phyloP scores from a whole-genome alignment of 2,888 invertebrate species.

The Resseliella maxima region DNA sequence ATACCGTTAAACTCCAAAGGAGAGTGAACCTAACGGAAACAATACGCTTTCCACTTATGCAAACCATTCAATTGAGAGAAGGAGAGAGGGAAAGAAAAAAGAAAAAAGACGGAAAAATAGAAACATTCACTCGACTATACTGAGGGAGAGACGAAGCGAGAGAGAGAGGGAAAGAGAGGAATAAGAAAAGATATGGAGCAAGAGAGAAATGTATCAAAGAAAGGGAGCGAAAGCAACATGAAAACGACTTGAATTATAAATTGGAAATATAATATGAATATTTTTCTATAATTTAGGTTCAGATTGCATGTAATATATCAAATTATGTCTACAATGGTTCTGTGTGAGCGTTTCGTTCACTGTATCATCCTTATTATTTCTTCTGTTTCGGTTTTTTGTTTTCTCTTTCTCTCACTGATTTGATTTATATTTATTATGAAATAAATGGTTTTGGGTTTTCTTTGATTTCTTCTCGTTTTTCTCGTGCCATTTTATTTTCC shows the following conservation, averaged over 20 bases:
- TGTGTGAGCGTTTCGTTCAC: background rate
- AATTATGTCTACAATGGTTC: constrained; percentile 45
- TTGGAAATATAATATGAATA: constrained; percentile 55
- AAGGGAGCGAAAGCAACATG: background rate
- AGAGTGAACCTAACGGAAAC: constrained; percentile 10
- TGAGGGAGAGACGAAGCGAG: background rate
- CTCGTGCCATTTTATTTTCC: background rate
- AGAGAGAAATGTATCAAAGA: too few species aligned
- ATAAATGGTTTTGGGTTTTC: constrained; percentile 45
- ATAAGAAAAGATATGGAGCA: background rate
- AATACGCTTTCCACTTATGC: background rate
- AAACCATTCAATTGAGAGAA: background rate
- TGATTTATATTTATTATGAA: constrained; percentile 53
- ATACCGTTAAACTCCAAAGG: background rate
- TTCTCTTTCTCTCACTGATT: background rate
- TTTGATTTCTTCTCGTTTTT: background rate
- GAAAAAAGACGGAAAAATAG: background rate
- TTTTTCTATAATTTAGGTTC: constrained; percentile 53
- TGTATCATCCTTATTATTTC: constrained; percentile 45
- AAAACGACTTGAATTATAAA: constrained; percentile 50
- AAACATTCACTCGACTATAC: background rate
- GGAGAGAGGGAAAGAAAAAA: background rate
- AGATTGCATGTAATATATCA: constrained; percentile 52
- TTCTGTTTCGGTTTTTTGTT: background rate
- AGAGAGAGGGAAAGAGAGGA: background rate